Base-by-base conservation (phyloP, 2,113 vertebrate genomes). In the Protomyctophum bolini region DNA sequence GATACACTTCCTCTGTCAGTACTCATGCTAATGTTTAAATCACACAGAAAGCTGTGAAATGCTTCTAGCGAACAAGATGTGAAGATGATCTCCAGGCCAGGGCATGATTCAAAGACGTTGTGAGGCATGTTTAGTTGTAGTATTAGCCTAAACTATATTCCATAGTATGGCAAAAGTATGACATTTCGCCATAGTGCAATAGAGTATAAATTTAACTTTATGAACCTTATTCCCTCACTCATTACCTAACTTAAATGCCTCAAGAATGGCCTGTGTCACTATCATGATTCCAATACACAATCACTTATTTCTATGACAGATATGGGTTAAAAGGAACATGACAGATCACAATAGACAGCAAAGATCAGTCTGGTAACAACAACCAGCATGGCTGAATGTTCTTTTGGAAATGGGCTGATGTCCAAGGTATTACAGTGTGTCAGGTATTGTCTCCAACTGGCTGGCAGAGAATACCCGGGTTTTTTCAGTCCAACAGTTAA, bases 1-100 rank as follows among this genome's bases (percentile, higher is more conserved):
- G 33, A 76, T 60, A 61, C 21, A 15, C 15, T 62, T 51, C 51
- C n/a, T 12, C 10, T 0, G 8, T 51, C 47, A 3, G 52, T 79
- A 61, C 6, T 65, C 28, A 66, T 62, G 50, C 11, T 66, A 66
- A 8, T 49, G 10, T 50, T 50, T 50, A 10, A 8, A 50, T 50
- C 49, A 8, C 10, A 8, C 11, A 49, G 58, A 72, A 63, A 56
- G 9, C 51, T 21, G 21, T 21, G 21, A 21, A 41, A 41, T 54
- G 52, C 52, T 54, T 54, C 52, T 54, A 54, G 52, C 52, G 12
- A 11, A 8, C 14, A 15, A 15, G 48, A 33, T 12, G 63, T 0
- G 47, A 62, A 58, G 33, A 11, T 66, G 1, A n/a, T 52, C 45
- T 63, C 63, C 67, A 60, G 57, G 67, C 75, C 60, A 77, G 78